Evolutionary conservation across 1,140 invertebrate genomes (phyloP).

Genomic region (Sminthurides bifidus): DNA sequence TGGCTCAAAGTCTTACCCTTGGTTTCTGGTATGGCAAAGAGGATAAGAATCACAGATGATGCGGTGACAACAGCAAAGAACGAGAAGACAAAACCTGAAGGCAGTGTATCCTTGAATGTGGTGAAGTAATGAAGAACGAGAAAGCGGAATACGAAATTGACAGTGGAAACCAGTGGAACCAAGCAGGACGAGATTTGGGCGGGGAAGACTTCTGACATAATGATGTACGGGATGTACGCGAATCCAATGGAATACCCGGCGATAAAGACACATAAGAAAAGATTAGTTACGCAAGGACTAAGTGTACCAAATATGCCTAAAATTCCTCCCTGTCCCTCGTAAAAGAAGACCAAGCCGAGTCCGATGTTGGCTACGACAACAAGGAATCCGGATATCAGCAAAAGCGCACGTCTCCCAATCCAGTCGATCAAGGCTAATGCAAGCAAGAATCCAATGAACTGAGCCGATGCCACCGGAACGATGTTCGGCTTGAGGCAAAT

Average conservation of each 20-base stretch:
- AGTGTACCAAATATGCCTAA: no score
- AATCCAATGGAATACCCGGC: conserved; percentile 17
- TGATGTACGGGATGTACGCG: conserved; percentile 17
- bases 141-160: conserved; percentile 42
- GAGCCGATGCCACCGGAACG: no score
- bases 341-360: no score
- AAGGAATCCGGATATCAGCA: no score
- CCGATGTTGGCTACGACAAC: no score
- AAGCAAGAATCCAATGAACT: no score
- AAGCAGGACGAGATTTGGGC: conserved; percentile 1
- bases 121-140: conserved; percentile 36
- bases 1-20: conserved; percentile 45
- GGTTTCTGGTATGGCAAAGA: conserved; percentile 64
- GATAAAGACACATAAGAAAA: conserved; percentile 8
- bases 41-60: neutral
- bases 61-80: neutral
- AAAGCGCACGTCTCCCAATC: no score
- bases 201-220: conserved; percentile 19
- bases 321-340: no score
- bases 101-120: neutral
- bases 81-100: neutral
- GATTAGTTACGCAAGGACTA: conserved; percentile 6
- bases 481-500: no score
- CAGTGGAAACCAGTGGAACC: neutral
- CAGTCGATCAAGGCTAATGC: no score